Percentiles rank a stretch among this genome's conserved stretches.
These are phyloP conservation scores for Pogoniulus pusillus DNA, from an alignment of 2,797 vertebrate genomes.

Conservation along the genomic window DNA sequence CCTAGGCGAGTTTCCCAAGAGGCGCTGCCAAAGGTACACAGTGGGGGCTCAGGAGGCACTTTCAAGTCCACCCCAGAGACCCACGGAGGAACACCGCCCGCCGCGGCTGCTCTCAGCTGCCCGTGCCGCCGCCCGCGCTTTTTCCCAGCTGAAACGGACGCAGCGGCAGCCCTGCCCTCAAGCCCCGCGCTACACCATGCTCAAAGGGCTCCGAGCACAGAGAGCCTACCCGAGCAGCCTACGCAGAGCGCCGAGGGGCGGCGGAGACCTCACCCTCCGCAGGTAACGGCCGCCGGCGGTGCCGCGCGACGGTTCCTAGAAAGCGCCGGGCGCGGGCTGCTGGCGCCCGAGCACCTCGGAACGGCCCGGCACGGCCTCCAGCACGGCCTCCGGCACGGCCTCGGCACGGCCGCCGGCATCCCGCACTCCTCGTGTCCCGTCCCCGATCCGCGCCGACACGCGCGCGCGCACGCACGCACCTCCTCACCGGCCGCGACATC, in stretches of 20 bases:
- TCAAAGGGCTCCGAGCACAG: not conserved
- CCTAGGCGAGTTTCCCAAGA: rapidly evolving
- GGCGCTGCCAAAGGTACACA: rapidly evolving
- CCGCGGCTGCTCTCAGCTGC: not conserved
- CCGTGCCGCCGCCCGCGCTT: too few relatives aligned
- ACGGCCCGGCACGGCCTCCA: too few relatives aligned
- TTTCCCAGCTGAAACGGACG: too few relatives aligned
- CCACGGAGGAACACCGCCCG: not conserved
- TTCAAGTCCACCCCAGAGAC: too few relatives aligned
- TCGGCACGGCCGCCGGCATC: too few relatives aligned
- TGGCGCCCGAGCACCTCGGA: not conserved
- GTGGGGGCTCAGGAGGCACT: too few relatives aligned
- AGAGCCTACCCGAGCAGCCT: not conserved
- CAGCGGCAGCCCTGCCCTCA: too few relatives aligned
- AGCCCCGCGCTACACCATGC: too few relatives aligned
- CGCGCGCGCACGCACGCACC: not conserved
- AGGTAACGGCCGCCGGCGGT: not conserved
- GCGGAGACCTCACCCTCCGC: not conserved
- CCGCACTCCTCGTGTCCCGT: not conserved
- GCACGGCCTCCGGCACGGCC: too few relatives aligned
- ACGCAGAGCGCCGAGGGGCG: not conserved
- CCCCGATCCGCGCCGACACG: not conserved
- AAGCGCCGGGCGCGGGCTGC: not conserved
- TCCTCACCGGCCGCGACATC: not conserved
- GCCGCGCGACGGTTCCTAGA: not conserved